Conservation (phyloP, 1,140 invertebrate genomes). For the Drosophila ogumai region DNA sequence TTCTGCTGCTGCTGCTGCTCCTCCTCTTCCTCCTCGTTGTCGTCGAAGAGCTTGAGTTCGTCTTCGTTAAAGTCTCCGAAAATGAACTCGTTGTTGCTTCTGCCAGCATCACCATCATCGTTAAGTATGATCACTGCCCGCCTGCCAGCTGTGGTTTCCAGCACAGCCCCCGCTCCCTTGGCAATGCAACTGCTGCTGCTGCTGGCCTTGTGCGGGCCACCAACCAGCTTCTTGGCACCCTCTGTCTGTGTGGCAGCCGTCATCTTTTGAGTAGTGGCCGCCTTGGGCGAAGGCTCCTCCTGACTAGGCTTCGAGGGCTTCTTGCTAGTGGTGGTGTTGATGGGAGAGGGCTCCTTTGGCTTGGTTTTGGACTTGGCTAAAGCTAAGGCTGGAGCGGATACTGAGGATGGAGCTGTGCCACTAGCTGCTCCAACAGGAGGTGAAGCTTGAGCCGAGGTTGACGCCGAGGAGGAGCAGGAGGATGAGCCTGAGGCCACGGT, state of each 20-base stretch:
- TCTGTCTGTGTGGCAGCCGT: constrained; percentile 68
- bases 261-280: constrained; percentile 34
- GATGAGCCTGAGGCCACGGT: neutral
- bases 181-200: constrained; percentile 15
- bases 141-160: constrained; percentile 52
- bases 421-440: neutral
- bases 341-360: constrained; percentile 41
- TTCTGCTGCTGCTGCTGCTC: neutral
- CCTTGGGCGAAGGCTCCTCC: constrained; percentile 24
- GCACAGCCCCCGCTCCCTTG: constrained; percentile 19
- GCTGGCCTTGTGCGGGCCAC: constrained; percentile 14
- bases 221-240: constrained; percentile 45
- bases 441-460: constrained; percentile 14
- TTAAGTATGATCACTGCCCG: constrained; percentile 88
- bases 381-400: neutral
- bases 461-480: constrained; percentile 35
- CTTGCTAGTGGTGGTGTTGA: constrained; percentile 13
- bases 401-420: neutral
- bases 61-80: constrained; percentile 84
- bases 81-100: constrained; percentile 75
- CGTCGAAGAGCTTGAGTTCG: constrained; percentile 77
- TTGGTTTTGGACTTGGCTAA: constrained; percentile 50
- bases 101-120: constrained; percentile 83
- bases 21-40: constrained; percentile 47
- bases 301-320: constrained; percentile 51